Evolutionary conservation across 2,888 invertebrate species (phyloP).

Genomic region (Byasa hedistus): DNA sequence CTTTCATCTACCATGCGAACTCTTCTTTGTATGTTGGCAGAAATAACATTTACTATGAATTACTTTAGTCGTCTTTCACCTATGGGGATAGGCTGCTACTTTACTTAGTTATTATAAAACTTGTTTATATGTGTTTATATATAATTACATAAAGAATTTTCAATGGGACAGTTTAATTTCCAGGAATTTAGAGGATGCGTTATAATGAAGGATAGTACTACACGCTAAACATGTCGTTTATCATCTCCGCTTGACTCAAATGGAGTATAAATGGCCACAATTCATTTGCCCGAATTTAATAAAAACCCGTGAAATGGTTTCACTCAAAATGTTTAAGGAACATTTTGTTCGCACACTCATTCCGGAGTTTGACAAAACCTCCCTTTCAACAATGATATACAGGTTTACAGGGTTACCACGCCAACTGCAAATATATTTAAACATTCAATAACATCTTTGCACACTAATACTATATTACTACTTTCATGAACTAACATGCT

Average conservation of each 20-base stretch:
- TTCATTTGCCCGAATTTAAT: constrained; percentile 49
- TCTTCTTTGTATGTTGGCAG: background rate
- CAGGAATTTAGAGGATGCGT: constrained; percentile 2
- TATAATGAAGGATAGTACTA: constrained; percentile 4
- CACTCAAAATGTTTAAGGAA: constrained; percentile 45
- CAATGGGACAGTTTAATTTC: constrained; percentile 15
- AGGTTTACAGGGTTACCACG: constrained; percentile 31
- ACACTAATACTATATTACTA: too few relatives aligned
- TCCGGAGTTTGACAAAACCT: constrained; percentile 34
- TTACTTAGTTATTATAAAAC: too few relatives aligned
- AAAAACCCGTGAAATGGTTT: constrained; percentile 62
- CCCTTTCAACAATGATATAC: constrained; percentile 31
- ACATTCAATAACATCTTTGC: background rate
- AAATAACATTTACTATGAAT: too few relatives aligned
- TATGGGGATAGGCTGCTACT: too few relatives aligned
- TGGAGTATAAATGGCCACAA: constrained; percentile 69
- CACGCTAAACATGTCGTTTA: constrained; percentile 24
- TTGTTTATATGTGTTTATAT: too few relatives aligned
- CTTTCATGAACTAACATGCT: too few relatives aligned
- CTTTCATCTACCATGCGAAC: background rate
- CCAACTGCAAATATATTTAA: background rate
- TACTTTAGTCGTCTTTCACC: too few relatives aligned
- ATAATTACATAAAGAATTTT: too few relatives aligned
- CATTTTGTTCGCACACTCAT: constrained; percentile 63
- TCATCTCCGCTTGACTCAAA: constrained; percentile 26